phyloP scores from a whole-genome alignment of 2,888 invertebrate genomes.

The Drosophila neoperkinsi region DNA sequence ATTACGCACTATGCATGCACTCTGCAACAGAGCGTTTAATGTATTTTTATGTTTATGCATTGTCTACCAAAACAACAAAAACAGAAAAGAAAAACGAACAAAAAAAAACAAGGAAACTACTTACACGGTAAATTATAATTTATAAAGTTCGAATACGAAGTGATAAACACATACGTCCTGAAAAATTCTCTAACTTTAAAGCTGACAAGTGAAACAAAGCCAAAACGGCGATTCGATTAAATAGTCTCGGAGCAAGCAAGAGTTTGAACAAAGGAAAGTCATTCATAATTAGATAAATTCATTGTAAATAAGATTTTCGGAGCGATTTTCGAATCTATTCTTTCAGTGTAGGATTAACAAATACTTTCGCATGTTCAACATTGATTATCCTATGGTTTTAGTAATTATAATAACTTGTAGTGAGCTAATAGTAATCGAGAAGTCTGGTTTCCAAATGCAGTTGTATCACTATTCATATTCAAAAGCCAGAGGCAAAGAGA shows the following conservation, averaged over 20 bases:
- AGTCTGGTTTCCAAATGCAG: background rate
- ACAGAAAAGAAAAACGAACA: constrained; percentile 1
- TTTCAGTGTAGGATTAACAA: background rate
- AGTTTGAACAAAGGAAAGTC: too few species aligned
- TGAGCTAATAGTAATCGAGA: background rate
- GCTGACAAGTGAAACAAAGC: background rate
- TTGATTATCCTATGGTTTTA: background rate
- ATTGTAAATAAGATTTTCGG: background rate
- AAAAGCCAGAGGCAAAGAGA: background rate
- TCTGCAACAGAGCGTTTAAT: constrained; percentile 57
- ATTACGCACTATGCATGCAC: constrained; percentile 51
- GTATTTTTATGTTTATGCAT: constrained; percentile 72
- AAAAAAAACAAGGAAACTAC: constrained; percentile 14
- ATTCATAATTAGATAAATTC: too few species aligned
- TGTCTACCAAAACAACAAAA: constrained; percentile 18
- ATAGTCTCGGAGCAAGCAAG: background rate
- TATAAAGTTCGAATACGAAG: constrained; percentile 27
- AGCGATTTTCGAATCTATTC: background rate
- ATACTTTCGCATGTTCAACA: background rate
- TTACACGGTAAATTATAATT: constrained; percentile 36
- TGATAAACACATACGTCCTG: background rate
- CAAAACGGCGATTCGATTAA: background rate
- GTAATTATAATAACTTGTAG: background rate
- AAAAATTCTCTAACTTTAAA: background rate
- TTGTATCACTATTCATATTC: background rate